These are phyloP conservation scores for Dasysyrphus tricinctus DNA, from an alignment of 2,888 invertebrate genomes.

Conservation along the genomic window DNA sequence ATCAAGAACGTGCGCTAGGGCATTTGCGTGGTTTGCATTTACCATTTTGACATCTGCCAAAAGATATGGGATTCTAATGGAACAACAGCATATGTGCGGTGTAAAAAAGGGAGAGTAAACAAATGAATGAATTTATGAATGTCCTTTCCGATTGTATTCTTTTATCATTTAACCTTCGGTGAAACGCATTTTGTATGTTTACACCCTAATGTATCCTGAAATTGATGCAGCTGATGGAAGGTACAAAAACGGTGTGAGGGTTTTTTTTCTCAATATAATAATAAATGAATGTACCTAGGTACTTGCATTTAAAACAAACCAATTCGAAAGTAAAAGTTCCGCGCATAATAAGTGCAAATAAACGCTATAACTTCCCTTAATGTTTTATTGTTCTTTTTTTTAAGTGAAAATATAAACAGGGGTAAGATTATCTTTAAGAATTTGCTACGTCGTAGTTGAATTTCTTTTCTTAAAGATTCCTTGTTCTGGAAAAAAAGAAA, in stretches of 20 bases:
- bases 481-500: constrained; percentile 31
- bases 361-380: constrained; percentile 33
- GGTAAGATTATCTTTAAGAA: constrained; percentile 37
- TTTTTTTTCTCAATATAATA: not conserved
- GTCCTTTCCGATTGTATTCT: constrained; percentile 29
- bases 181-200: constrained; percentile 23
- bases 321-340: constrained; percentile 14
- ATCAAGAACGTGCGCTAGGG: constrained; percentile 49
- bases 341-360: constrained; percentile 32
- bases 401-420: not conserved
- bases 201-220: not conserved
- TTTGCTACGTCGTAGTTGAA: not conserved
- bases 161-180: constrained; percentile 4
- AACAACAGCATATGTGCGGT: constrained; percentile 62
- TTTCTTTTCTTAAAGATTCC: constrained; percentile 4
- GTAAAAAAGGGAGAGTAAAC: constrained; percentile 53
- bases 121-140: constrained; percentile 48
- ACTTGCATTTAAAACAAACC: constrained; percentile 31
- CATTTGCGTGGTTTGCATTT: constrained; percentile 57
- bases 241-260: not conserved
- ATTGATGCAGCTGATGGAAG: constrained; percentile 50
- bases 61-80: constrained; percentile 56
- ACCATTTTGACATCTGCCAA: constrained; percentile 69
- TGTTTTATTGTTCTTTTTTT: not conserved
- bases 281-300: not conserved